phyloP scores from a whole-genome alignment of 2,113 vertebrate genomes.

The Antigone vipio region DNA sequence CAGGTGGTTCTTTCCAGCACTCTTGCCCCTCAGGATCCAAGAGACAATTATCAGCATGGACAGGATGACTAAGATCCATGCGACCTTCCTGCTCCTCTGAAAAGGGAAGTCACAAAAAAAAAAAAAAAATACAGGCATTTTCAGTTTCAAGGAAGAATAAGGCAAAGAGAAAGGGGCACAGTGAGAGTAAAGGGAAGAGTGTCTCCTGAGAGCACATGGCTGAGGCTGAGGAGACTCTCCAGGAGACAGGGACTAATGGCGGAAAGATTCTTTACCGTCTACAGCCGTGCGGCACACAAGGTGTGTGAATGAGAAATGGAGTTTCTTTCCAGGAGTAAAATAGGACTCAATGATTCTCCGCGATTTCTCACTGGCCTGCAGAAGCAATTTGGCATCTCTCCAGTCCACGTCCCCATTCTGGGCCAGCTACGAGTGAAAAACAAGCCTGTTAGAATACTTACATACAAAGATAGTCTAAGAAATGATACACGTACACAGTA shows the following conservation, averaged over 20 bases:
- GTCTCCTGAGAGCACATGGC: not conserved
- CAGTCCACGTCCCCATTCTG: slow-evolving; percentile 82
- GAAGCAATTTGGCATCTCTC: slow-evolving; percentile 79
- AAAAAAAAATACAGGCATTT: not conserved
- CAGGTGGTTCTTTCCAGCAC: slow-evolving; percentile 93
- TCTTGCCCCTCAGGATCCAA: slow-evolving; percentile 90
- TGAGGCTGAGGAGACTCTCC: not conserved
- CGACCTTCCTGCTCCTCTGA: slow-evolving; percentile 88
- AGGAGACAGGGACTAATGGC: not conserved
- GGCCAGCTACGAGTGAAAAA: slow-evolving; percentile 76
- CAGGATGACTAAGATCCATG: slow-evolving; percentile 91
- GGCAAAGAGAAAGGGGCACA: not conserved
- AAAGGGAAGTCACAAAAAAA: not conserved
- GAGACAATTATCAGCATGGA: slow-evolving; percentile 95
- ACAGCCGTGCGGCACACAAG: slow-evolving; percentile 91
- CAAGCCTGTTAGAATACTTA: slow-evolving; percentile 3
- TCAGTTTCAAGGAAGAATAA: not conserved
- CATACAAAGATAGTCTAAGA: not conserved
- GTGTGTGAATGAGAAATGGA: slow-evolving; percentile 91
- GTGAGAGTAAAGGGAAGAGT: not conserved
- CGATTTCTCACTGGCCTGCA: slow-evolving; percentile 87
- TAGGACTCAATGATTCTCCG: slow-evolving; percentile 85
- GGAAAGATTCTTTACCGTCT: slow-evolving; percentile 74
- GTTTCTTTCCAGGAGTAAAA: slow-evolving; percentile 84
- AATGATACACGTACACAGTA: not conserved